Conservation (phyloP, 2,888 invertebrate species). For the Masnerella sp. region DNA sequence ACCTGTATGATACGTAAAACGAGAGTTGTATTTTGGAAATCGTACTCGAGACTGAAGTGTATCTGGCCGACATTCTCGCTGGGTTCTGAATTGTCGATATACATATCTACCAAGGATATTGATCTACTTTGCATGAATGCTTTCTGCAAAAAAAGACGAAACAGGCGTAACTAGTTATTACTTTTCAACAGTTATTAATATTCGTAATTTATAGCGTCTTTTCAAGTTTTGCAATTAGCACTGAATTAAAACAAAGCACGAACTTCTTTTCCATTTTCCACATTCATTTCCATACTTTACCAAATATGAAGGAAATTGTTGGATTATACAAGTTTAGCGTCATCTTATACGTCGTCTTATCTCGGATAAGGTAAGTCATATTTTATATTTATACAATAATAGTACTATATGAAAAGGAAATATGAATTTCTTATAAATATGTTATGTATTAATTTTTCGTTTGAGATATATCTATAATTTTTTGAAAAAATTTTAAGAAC, state of each 20-base stretch:
- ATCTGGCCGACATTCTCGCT: constrained; percentile 96
- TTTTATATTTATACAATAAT: neutral
- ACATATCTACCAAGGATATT: constrained; percentile 95
- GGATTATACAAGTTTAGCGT: neutral
- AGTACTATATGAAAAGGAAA: no score
- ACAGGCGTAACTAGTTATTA: constrained; percentile 14
- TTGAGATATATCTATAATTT: no score
- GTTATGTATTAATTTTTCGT: no score
- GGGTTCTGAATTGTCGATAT: constrained; percentile 95
- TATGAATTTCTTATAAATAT: no score
- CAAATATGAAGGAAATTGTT: neutral
- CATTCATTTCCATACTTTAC: constrained; percentile 3
- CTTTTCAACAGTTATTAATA: constrained; percentile 21
- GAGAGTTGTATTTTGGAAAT: constrained; percentile 94
- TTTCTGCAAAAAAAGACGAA: constrained; percentile 79
- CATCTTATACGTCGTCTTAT: no score
- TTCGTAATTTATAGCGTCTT: constrained; percentile 12
- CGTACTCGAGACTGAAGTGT: constrained; percentile 95
- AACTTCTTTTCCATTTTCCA: neutral
- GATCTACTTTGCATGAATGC: constrained; percentile 92
- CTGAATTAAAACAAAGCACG: constrained; percentile 7
- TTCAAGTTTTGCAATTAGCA: constrained; percentile 6
- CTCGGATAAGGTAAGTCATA: no score
- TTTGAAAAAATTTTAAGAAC: no score
- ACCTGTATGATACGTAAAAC: constrained; percentile 94